phyloP scores from a whole-genome alignment of 37 sponge, comb jelly and placozoan genomes.

The Theonella swinhoei region DNA sequence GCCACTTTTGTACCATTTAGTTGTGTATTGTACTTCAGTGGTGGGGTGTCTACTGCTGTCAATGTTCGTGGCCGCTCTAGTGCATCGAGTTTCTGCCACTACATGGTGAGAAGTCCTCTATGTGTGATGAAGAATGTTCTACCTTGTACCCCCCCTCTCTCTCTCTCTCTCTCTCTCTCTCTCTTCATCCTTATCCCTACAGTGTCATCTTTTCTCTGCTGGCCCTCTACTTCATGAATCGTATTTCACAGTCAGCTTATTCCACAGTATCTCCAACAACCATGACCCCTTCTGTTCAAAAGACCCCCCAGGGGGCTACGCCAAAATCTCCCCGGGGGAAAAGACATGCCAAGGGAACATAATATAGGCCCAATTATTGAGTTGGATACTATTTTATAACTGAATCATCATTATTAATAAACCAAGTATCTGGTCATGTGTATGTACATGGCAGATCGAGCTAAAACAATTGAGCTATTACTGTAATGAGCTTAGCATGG shows the following conservation, averaged over 20 bases:
- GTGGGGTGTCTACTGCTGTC: conserved; percentile 45
- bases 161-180: neutral
- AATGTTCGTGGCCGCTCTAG: conserved; percentile 63
- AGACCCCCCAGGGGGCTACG: neutral
- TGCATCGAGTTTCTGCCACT: conserved; percentile 86
- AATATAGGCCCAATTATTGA: no score
- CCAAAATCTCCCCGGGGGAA: conserved; percentile 27
- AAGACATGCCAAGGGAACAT: conserved; percentile 5
- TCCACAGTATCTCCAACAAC: neutral
- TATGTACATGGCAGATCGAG: no score
- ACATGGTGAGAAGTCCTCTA: conserved; percentile 64
- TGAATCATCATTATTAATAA: no score
- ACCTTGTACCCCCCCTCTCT: neutral
- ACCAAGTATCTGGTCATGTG: no score
- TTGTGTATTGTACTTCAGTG: conserved; percentile 31
- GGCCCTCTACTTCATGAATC: conserved; percentile 82
- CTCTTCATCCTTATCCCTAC: neutral
- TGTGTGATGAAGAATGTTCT: neutral
- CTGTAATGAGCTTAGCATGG: no score
- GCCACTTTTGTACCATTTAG: neutral
- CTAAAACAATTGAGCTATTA: no score
- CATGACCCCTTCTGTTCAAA: neutral
- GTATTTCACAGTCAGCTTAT: conserved; percentile 62
- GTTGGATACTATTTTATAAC: neutral
- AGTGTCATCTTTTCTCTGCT: conserved; percentile 83